Evolutionary conservation across 2,113 vertebrate species (phyloP), one percentile per base, ranked within the genome.

Genomic region (Capreolus pygargus): DNA sequence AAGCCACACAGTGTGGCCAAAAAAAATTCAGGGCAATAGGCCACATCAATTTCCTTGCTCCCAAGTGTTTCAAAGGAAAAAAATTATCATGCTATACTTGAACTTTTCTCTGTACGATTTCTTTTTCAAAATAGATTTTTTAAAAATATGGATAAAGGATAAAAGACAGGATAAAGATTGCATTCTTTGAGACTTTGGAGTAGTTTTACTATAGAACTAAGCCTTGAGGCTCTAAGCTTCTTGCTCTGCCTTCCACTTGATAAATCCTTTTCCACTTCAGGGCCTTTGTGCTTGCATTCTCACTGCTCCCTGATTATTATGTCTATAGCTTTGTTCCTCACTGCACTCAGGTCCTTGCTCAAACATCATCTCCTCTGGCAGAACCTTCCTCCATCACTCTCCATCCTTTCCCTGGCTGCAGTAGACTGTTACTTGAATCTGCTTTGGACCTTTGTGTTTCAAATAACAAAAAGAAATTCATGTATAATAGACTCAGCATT

Each of bases 401-500:
- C 70, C 27, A 19, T 14, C 54, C 86, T 86, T 74, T 83, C 39
- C 45, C 74, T 15, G 5, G 30, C n/a, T 94, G 19, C 57, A 47
- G 6, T 3, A 95, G 84, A 87, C 74, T 50, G 36, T 45, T 25
- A 21, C 7, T 54, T 78, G 86, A 43, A 27, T 86, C 33, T 39
- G 55, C 50, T 96, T 84, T 89, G 70, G 57, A 64, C 28, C 36
- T 19, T 10, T 55, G 19, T 36, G 43, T 78, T 64, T 74, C 60
- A 96, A 97, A 96, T 84, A 89, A 74, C 23, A n/a, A 47, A 57
- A 86, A 89, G 50, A 93, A 86, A 92, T 54, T 78, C 19, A 13
- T 74, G 33, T 43, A n/a, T 36, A 55, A 55, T 27, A 83, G 52
- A 83, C 21, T 55, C n/a, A 58, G 60, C 54, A 43, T 95, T 60